A percentile compares a stretch with the other conserved stretches of the same genome.
These are phyloP conservation scores for Alentia gelatinosa DNA, from an alignment of 2,888 invertebrate species.

Conservation along the genomic window DNA sequence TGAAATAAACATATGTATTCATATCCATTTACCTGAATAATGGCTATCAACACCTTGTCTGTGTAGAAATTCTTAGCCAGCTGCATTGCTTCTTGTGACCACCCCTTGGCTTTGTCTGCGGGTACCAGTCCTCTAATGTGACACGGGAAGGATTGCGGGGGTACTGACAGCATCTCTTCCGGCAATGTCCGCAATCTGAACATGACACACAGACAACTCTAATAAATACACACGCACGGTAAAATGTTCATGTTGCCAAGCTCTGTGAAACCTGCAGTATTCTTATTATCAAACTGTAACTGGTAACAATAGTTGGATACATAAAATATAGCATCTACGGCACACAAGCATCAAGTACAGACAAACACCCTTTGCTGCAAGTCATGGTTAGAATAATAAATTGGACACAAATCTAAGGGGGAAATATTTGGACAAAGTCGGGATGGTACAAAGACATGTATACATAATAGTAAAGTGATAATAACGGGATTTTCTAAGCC, in stretches of 20 bases:
- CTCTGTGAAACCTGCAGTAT: too few species aligned
- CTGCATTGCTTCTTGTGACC: background rate
- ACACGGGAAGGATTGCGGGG: background rate
- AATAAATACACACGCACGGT: background rate
- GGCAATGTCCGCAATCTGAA: constrained; percentile 9
- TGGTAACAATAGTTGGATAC: too few species aligned
- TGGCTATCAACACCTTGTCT: background rate
- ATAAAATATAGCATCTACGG: background rate
- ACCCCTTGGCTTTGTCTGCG: background rate
- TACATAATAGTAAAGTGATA: too few species aligned
- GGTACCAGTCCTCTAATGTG: background rate
- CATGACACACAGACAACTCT: background rate
- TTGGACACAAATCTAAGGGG: too few species aligned
- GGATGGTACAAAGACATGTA: too few species aligned
- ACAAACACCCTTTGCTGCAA: background rate
- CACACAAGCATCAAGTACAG: background rate
- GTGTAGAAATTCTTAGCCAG: background rate
- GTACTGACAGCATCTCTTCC: background rate
- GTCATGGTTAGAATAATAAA: too few species aligned
- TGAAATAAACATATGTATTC: background rate
- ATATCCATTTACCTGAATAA: background rate
- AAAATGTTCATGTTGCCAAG: background rate
- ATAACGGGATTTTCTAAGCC: too few species aligned
- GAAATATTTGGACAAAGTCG: too few species aligned
- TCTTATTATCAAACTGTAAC: too few species aligned